Conservation (phyloP, 2,113 vertebrate species). For the Xenopus borealis region DNA sequence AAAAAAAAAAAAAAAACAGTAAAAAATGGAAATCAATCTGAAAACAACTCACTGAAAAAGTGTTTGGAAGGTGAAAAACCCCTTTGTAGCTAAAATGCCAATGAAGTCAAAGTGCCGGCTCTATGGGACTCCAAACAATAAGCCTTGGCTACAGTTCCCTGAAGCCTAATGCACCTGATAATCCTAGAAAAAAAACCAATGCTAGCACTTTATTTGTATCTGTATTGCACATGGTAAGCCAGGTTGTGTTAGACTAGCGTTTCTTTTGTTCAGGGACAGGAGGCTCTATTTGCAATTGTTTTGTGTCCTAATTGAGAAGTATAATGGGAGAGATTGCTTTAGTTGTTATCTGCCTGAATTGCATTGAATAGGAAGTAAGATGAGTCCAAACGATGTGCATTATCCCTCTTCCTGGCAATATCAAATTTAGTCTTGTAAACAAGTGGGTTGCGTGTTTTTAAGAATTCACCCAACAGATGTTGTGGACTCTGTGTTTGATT, state of each 20-base stretch:
- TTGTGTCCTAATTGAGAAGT: not conserved
- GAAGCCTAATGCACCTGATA: slow-evolving; percentile 1
- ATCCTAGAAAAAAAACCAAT: slow-evolving; percentile 3
- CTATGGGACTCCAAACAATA: slow-evolving; percentile 4
- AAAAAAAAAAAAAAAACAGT: no score
- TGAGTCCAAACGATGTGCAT: no score
- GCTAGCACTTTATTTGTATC: slow-evolving; percentile 31
- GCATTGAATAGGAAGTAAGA: no score
- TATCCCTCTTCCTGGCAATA: no score
- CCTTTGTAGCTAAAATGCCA: not conserved
- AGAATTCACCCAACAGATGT: no score
- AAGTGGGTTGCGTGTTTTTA: no score
- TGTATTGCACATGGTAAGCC: slow-evolving; percentile 3
- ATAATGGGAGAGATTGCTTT: not conserved
- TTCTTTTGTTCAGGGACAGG: not conserved
- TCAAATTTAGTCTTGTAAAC: no score
- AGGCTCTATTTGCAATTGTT: not conserved
- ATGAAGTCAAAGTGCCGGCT: not conserved
- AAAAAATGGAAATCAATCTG: no score
- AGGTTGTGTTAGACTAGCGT: not conserved
- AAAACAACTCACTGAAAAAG: no score
- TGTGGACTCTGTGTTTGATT: no score
- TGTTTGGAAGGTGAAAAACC: no score
- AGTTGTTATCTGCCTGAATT: no score
- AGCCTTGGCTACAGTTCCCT: slow-evolving; percentile 3